These are phyloP conservation scores for Bergia sp. DNA, from an alignment of 92 coral and sea anemone genomes.

Conservation along the genomic window DNA sequence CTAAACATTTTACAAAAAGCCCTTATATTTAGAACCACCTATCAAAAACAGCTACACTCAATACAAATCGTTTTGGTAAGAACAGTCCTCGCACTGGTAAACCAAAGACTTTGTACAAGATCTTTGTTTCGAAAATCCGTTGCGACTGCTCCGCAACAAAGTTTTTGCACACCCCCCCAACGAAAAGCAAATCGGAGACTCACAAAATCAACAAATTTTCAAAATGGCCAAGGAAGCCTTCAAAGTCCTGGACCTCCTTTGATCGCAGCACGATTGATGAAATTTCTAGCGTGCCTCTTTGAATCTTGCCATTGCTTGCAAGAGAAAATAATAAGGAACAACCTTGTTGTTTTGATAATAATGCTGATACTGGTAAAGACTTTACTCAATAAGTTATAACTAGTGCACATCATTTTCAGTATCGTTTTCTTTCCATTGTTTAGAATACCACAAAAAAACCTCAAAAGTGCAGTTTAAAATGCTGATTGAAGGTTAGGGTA, in stretches of 20 bases:
- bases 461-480: slow-evolving; percentile 12
- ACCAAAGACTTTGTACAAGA: not conserved
- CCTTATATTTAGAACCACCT: slow-evolving; percentile 12
- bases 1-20: not conserved
- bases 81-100: slow-evolving; percentile 22
- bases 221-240: slow-evolving; percentile 11
- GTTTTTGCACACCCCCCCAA: not conserved
- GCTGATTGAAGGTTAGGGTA: slow-evolving; percentile 19
- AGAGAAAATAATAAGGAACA: not conserved
- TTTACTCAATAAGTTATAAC: slow-evolving; percentile 13
- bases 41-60: slow-evolving; percentile 20
- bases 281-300: slow-evolving; percentile 20
- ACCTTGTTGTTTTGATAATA: slow-evolving; percentile 18
- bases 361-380: slow-evolving; percentile 15
- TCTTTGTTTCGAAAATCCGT: not conserved
- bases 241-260: slow-evolving; percentile 10
- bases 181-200: slow-evolving; percentile 9
- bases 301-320: slow-evolving; percentile 16
- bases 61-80: slow-evolving; percentile 13
- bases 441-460: slow-evolving; percentile 12
- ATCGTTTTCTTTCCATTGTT: slow-evolving; percentile 10
- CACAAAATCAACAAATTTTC: slow-evolving; percentile 14
- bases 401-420: slow-evolving; percentile 17
- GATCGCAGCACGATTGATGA: slow-evolving; percentile 17
- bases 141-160: not conserved